Evolutionary conservation across 2,113 vertebrate species (phyloP).

Genomic region (Calidris pygmaea): DNA sequence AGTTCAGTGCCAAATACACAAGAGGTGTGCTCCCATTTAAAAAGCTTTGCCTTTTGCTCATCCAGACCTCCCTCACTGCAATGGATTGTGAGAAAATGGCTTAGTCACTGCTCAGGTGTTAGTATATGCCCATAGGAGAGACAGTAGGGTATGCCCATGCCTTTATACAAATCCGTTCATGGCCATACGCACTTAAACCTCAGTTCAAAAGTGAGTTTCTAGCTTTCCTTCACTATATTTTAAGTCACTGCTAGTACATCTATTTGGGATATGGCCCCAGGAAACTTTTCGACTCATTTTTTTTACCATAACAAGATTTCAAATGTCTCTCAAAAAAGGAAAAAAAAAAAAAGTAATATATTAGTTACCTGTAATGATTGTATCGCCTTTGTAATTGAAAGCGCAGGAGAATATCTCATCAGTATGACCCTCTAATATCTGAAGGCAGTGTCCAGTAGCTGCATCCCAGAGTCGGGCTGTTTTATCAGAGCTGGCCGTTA

Average conservation of each 20-base stretch:
- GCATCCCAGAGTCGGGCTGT: constrained; percentile 94
- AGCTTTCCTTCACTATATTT: background rate
- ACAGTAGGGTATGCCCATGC: background rate
- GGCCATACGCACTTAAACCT: background rate
- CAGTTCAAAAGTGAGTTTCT: background rate
- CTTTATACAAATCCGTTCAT: background rate
- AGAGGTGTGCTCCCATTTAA: background rate
- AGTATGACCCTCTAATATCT: constrained; percentile 87
- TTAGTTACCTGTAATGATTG: constrained; percentile 86
- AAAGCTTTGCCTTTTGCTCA: background rate
- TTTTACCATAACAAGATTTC: background rate
- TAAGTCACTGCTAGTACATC: background rate
- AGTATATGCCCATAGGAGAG: background rate
- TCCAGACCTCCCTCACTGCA: background rate
- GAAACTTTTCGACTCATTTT: background rate
- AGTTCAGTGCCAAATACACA: background rate
- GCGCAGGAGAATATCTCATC: constrained; percentile 94
- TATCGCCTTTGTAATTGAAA: constrained; percentile 93
- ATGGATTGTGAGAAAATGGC: background rate
- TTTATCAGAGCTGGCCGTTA: constrained; percentile 91
- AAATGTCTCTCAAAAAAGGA: background rate
- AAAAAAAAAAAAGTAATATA: background rate
- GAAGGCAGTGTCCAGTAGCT: constrained; percentile 85
- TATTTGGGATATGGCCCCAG: background rate
- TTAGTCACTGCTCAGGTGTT: background rate